Evolutionary conservation across 2,888 invertebrate genomes (phyloP), one percentile per base, ranked within the genome.

Genomic region (Lithosia quadra): DNA sequence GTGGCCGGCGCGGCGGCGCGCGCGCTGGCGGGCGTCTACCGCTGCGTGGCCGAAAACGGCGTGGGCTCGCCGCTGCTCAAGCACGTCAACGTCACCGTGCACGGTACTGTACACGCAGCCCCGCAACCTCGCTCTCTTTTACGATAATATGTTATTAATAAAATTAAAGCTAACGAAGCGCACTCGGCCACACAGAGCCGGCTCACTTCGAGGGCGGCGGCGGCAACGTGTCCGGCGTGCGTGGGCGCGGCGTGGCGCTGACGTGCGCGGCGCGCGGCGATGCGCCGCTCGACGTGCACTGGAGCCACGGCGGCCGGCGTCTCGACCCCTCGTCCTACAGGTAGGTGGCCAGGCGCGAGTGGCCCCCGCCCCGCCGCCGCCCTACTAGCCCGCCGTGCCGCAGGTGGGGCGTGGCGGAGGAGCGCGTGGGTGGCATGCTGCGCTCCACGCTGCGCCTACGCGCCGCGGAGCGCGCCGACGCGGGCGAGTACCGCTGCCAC

Each of bases 1-100:
- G 28, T 5, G 28, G 28, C 28, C 28, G 28, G 5, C 28, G 28
- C 28, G 28, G 28, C 28, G 3, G 5, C 28, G 28, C 96, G 97
- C 49, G 95, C 95, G 74, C 97, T 96, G 81, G 97, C 96, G 86
- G 98, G 98, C 10, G 95, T 96, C 85, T 98, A 98, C 91, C 96
- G 98, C 82, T 98, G 98, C 88, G 95, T 96, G 75, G 98, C 98
- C 2, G 96, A 97, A 83, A 98, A 98, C 89, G 97, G 97, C 64
- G 97, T 98, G 73, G 98, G 98, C 0, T 95, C 97, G 33, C 97
- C 97, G 10, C 95, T 98, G 10, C 96, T 97, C 83, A 98, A 98
- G 94, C 96, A 97, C 73, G 96, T 98, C 83, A 97, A 96, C 85
- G 95, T 98, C 63, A 96, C 97, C 77, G 97, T 98, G 22, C 97